Evolutionary conservation across 2,797 vertebrate genomes (phyloP).

Genomic region (Dicrostonyx torquatus): DNA sequence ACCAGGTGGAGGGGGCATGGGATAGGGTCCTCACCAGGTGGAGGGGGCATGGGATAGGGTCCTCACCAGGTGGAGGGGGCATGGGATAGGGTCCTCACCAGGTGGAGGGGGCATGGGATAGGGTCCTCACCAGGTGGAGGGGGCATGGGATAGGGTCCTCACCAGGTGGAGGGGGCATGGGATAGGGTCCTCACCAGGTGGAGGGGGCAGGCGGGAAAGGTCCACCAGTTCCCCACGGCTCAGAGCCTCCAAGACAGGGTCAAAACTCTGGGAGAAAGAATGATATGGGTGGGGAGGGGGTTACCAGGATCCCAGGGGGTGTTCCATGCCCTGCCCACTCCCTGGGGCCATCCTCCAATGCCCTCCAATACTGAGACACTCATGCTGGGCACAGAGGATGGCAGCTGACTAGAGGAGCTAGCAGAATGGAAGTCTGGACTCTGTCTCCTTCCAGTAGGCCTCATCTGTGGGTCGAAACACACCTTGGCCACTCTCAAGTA

Average conservation of each 20-base stretch:
- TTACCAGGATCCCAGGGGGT: background rate
- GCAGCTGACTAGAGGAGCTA: background rate
- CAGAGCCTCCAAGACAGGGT: conserved; percentile 87
- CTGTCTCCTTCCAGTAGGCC: background rate
- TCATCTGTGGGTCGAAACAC: background rate
- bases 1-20: conserved; percentile 85
- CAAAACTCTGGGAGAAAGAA: conserved; percentile 79
- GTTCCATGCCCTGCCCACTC: background rate
- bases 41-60: conserved; percentile 85
- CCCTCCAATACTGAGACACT: background rate
- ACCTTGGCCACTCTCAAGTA: conserved; percentile 92
- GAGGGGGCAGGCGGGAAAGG: conserved; percentile 88
- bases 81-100: conserved; percentile 82
- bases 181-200: conserved; percentile 86
- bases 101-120: conserved; percentile 88
- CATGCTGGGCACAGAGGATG: background rate
- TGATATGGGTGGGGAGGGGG: background rate
- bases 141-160: conserved; percentile 81
- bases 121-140: conserved; percentile 89
- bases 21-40: conserved; percentile 86
- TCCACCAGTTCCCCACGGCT: conserved; percentile 88
- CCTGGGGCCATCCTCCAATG: background rate
- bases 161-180: conserved; percentile 92
- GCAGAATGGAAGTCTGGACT: background rate
- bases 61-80: background rate